Conservation (phyloP, 2,888 invertebrate species). For the Mylabris sibirica region DNA sequence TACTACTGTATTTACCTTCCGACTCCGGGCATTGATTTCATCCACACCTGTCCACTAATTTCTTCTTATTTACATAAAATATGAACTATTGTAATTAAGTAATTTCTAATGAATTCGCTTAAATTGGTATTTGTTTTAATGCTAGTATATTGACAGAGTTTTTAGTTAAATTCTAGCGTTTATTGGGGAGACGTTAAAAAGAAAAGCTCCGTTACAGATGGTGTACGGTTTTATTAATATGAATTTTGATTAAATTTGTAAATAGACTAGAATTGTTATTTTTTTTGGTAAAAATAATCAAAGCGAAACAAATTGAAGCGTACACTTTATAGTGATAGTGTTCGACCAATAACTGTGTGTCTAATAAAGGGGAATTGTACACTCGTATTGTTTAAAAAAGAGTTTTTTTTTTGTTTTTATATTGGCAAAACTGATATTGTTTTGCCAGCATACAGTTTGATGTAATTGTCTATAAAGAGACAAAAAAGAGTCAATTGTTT, state of each 20-base stretch:
- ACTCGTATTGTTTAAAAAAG: constrained; percentile 21
- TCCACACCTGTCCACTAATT: constrained; percentile 55
- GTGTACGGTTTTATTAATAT: not conserved
- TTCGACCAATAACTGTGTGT: constrained; percentile 43
- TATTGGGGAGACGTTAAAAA: not conserved
- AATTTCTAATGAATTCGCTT: not conserved
- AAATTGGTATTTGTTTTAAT: constrained; percentile 23
- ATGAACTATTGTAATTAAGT: not conserved
- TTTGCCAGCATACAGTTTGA: constrained; percentile 14
- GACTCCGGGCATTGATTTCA: constrained; percentile 57
- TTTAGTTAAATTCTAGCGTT: not conserved
- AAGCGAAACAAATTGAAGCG: constrained; percentile 35
- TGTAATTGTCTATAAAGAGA: constrained; percentile 27
- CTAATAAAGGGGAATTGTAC: constrained; percentile 48
- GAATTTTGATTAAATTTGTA: constrained; percentile 9
- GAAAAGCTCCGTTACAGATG: not conserved
- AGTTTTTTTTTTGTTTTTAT: constrained; percentile 16
- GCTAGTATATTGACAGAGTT: not conserved
- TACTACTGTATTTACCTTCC: constrained; percentile 56
- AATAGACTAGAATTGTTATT: not conserved
- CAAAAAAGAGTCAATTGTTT: constrained; percentile 51
- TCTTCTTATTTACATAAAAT: constrained; percentile 27
- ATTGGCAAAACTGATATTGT: constrained; percentile 42
- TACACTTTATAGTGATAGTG: constrained; percentile 27
- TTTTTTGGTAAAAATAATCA: constrained; percentile 29